Conservation (phyloP, 2,888 invertebrate genomes). For the Globia sparganii region DNA sequence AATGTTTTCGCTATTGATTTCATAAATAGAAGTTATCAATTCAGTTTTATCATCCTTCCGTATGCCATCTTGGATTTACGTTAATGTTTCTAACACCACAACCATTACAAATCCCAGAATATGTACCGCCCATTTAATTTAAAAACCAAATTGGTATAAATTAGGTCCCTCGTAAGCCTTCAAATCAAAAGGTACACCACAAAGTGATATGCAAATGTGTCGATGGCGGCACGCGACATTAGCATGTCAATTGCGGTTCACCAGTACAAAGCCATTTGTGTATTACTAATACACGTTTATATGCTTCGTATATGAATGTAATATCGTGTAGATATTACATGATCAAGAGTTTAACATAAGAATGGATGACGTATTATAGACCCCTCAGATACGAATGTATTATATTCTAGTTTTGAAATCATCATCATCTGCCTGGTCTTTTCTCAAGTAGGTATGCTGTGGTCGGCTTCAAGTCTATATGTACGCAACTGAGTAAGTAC, state of each 20-base stretch:
- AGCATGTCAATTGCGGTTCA: constrained; percentile 56
- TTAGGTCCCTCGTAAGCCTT: constrained; percentile 24
- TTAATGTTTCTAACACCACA: not conserved
- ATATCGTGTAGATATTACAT: not conserved
- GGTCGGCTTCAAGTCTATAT: not conserved
- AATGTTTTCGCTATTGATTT: constrained; percentile 12
- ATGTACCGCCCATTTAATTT: not conserved
- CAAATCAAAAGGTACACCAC: constrained; percentile 41
- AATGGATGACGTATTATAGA: not conserved
- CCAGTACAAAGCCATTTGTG: constrained; percentile 36
- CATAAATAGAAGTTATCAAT: not conserved
- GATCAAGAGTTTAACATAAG: not conserved
- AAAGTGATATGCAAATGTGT: constrained; percentile 62
- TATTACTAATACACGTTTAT: constrained; percentile 33
- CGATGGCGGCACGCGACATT: constrained; percentile 54
- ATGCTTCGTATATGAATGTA: not conserved
- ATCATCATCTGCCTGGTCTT: not conserved
- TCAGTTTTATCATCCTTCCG: not conserved
- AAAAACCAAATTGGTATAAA: constrained; percentile 22
- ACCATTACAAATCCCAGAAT: not conserved
- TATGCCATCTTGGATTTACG: not conserved
- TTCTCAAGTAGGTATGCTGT: not conserved
- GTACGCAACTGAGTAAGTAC: not conserved
- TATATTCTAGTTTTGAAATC: not conserved
- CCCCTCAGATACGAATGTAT: not conserved